Conservation (phyloP, 2,113 vertebrate species). For the Notechis scutatus region DNA sequence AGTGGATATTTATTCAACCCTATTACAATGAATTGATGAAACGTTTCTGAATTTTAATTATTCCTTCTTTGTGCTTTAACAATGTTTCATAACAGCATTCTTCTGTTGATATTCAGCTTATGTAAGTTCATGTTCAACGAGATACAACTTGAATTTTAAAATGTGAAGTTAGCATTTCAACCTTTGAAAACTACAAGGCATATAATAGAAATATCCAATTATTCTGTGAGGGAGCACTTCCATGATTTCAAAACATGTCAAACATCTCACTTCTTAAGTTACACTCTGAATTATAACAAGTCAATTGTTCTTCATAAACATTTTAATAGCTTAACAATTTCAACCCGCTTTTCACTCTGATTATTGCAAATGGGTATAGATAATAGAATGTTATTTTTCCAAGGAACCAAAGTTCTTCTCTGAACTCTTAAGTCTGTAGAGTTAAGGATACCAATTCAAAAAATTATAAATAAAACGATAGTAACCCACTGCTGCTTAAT, state of each 20-base stretch:
- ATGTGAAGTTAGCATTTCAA: background rate
- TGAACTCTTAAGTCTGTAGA: background rate
- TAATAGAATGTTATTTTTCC: background rate
- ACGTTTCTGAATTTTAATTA: background rate
- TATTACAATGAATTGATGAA: background rate
- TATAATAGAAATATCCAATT: background rate
- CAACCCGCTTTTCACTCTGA: background rate
- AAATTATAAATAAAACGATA: background rate
- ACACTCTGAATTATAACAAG: background rate
- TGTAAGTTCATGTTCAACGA: background rate
- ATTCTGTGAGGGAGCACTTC: background rate
- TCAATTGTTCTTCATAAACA: background rate
- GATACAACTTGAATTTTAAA: background rate
- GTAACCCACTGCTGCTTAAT: background rate
- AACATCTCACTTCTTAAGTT: background rate
- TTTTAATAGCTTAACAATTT: background rate
- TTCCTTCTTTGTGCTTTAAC: background rate
- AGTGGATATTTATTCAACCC: background rate
- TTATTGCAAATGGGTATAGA: background rate
- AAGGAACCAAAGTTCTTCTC: background rate
- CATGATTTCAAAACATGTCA: background rate
- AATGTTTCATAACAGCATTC: background rate
- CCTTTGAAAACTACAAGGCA: background rate
- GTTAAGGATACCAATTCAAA: background rate
- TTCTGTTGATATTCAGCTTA: background rate